Evolutionary conservation across 1,140 invertebrate genomes (phyloP), one percentile per base, ranked within the genome.

Genomic region (roundworm (Caenorhabditis elegans)): DNA sequence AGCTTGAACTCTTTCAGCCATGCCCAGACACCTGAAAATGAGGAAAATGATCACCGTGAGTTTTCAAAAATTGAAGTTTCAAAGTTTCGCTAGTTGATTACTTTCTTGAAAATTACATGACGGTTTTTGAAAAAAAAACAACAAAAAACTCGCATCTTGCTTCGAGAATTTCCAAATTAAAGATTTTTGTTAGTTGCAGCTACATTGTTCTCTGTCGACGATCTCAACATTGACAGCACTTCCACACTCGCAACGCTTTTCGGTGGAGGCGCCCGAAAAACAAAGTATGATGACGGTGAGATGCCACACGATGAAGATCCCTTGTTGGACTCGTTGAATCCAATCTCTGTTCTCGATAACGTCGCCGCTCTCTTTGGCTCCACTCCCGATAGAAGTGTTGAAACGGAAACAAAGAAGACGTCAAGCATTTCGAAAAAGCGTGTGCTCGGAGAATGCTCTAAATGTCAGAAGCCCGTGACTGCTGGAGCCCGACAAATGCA

Each of bases 401-500:
- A 49, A 3, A 55, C 78, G n/a, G 26, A 24, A 26, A 51, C 75
- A 26, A 46, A 28, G 19, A 55, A 51, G 31, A 46, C 46, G 47
- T 80, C 26, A 36, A 43, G 70, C 22, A 60, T 80, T 34, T 53
- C 82, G 5, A 89, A 89, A 76, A 89, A 89, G 75, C 84, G 89
- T 2, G 88, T 89, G 2, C 84, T 89, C 13, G 88, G 88, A 1
- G 79, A 87, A 49, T 89, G 88, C 80, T 65, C 77, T 8, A 79
- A 83, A 28, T 89, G 88, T 47, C 76, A 89, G 11, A 89, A 89
- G 70, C 89, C 89, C 22, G 86, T 89, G 53, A 89, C 88, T 15
- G 88, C 88, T 13, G 88, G 88, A 17, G 89, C 87, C 24, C 79
- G 88, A 34, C 89, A 90, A 78, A 89, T 89, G 88, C 88, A 89